phyloP scores from a whole-genome alignment of 2,797 vertebrate genomes.

The Gymnothorax javanicus region DNA sequence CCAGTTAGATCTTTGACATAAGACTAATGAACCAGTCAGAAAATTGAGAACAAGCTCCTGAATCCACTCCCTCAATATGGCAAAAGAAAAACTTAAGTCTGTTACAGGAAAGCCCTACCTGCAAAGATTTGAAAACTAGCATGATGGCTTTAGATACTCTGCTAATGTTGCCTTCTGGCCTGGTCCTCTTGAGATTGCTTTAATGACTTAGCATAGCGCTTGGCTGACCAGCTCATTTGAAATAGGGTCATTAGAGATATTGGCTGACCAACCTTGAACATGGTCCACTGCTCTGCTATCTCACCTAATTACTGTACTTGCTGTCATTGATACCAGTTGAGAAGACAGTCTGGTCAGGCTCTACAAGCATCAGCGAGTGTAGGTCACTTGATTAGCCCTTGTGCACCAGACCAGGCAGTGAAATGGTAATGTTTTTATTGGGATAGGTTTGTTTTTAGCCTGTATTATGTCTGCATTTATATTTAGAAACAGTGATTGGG shows the following conservation, averaged over 20 bases:
- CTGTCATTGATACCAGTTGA: not conserved
- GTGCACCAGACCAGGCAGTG: not conserved
- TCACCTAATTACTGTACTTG: constrained; percentile 15
- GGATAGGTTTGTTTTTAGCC: not conserved
- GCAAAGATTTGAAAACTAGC: not conserved
- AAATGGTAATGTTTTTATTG: not conserved
- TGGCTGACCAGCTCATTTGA: not conserved
- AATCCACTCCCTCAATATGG: not conserved
- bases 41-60: not conserved
- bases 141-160: not conserved
- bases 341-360: not conserved
- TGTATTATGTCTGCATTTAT: not conserved
- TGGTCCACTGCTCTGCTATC: not conserved
- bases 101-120: not conserved
- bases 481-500: not conserved
- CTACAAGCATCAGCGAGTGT: too few relatives aligned
- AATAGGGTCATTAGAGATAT: constrained; percentile 5
- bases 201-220: not conserved
- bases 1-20: not conserved
- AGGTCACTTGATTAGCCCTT: not conserved
- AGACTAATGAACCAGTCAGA: not conserved
- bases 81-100: not conserved
- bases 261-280: not conserved
- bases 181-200: not conserved
- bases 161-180: not conserved